Evolutionary conservation across 2,888 invertebrate species (phyloP).

Genomic region (Drosophila aldrichi): DNA sequence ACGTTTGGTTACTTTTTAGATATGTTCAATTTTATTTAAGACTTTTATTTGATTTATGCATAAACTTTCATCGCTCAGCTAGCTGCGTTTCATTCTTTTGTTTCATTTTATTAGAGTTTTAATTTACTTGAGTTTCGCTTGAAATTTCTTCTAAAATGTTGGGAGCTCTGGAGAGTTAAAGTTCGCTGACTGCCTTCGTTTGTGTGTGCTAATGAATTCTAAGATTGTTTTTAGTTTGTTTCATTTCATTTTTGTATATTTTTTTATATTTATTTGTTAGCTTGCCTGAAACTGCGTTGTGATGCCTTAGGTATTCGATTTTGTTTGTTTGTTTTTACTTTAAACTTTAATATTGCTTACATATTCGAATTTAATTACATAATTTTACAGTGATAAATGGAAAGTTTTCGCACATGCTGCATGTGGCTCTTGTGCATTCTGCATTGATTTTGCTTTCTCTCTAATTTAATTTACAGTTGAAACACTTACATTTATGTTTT

Average conservation of each 20-base stretch:
- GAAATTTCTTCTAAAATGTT: conserved; percentile 71
- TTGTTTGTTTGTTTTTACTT: conserved; percentile 33
- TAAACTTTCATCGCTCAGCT: conserved; percentile 57
- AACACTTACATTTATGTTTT: conserved; percentile 63
- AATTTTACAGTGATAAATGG: conserved; percentile 68
- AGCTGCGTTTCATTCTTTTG: conserved; percentile 22
- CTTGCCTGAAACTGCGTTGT: conserved; percentile 54
- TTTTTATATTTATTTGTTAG: conserved; percentile 27
- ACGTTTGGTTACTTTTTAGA: conserved; percentile 63
- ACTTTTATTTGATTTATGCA: conserved; percentile 74
- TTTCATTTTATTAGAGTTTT: conserved; percentile 5
- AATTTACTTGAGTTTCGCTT: conserved; percentile 21
- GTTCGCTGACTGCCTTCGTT: conserved; percentile 40
- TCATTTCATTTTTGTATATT: neutral
- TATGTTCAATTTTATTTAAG: conserved; percentile 82
- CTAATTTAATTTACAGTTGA: conserved; percentile 72
- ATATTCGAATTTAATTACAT: conserved; percentile 71
- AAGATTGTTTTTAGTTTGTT: conserved; percentile 27
- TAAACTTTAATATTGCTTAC: conserved; percentile 76
- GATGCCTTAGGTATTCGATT: conserved; percentile 43
- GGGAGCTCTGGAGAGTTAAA: conserved; percentile 58
- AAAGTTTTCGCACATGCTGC: conserved; percentile 64
- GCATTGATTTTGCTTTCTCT: conserved; percentile 38
- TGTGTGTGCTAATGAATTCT: conserved; percentile 60
- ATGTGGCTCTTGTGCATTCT: conserved; percentile 29